Evolutionary conservation across 2,797 vertebrate species (phyloP), one percentile per base, ranked within the genome.

Genomic region (Poecilia wingei): DNA sequence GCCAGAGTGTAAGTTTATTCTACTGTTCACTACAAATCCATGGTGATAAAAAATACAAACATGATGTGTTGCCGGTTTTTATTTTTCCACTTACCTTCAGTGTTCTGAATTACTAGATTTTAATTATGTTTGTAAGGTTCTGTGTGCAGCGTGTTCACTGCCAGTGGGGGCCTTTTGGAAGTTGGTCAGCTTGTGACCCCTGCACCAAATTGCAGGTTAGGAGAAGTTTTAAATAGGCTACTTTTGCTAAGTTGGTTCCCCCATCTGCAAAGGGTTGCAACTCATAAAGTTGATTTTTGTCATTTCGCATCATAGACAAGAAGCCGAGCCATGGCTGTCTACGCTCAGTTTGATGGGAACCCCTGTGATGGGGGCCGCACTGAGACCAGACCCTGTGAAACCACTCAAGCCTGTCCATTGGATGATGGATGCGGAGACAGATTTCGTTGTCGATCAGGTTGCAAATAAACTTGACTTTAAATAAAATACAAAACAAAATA

Each of bases 361-460:
- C 74, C 86, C 2, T 99, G 98, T 49, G 16, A 36, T 1, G 98
- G 97, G 22, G 84, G 57, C 22, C 61, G 88, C 7, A 92, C 90
- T 59, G 90, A 98, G 91, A 96, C 85, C 45, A 95, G 93, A 41
- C 0, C 89, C 0, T 99, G 98, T 84, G 86, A 91, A 12, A 95
- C 97, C 0, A 94, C 92, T 2, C 90, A 88, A 86, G 96, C 95
- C 41, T 99, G 98, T 76, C 97, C 97, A 4, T 86, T 95, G 39
- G 94, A 96, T 45, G 94, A 96, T 0, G 98, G 98, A 49, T 99
- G 98, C 83, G 96, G 96, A 84, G 91, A 96, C 73, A 93, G 97
- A 36, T 99, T 99, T 90, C 95, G 96, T 47, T 99, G 98, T 89
- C 92, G 85, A 76, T 98, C 98, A 90, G 98, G 98, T 99, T 36